Evolutionary conservation across 2,888 invertebrate species (phyloP), one percentile per base, ranked within the genome.

Genomic region (Neoitamus cyanurus): DNA sequence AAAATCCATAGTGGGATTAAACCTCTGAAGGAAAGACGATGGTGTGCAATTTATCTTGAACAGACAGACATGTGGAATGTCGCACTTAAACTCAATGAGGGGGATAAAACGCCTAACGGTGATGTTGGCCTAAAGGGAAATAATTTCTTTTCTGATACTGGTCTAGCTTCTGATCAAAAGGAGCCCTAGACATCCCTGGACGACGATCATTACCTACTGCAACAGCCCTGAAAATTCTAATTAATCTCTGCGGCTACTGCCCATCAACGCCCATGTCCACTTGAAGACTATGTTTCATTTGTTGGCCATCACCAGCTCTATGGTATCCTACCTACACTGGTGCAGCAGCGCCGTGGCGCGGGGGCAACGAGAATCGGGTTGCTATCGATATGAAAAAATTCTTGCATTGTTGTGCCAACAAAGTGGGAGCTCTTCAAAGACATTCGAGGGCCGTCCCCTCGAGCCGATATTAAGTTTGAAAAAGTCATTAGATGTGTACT

Each of bases 401-500:
- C 78, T 78, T 82, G 58, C 37, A 82, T 69, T 82, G 82, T 82
- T 82, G 68, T 58, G 69, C 69, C 82, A 82, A 82, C 82, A 82
- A 82, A 82, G 82, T 82, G 78, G 82, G 37, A 7, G 11, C 30
- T 37, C 69, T 46, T 68, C n/a, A 46, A 82, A 82, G 36, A 82
- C 68, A 69, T 37, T 68, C 20, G 25, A 69, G 82, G 30, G 80
- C 3, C 13, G 3, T n/a, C 15, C 82, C 34, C 58, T 31, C 9
- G 25, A 69, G 37, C 69, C 37, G 82, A 69, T 82, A 82, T 82
- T 82, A 82, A 82, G 82, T 82, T 69, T 82, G 82, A 82, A 82
- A 82, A 69, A 82, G 82, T 82, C 82, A 82, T 82, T 82, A 82
- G 82, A 82, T 82, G 82, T 82, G 69, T 69, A 82, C 82, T 82